phyloP scores from a whole-genome alignment of 2,113 vertebrate genomes.

The Nematolebias whitei region DNA sequence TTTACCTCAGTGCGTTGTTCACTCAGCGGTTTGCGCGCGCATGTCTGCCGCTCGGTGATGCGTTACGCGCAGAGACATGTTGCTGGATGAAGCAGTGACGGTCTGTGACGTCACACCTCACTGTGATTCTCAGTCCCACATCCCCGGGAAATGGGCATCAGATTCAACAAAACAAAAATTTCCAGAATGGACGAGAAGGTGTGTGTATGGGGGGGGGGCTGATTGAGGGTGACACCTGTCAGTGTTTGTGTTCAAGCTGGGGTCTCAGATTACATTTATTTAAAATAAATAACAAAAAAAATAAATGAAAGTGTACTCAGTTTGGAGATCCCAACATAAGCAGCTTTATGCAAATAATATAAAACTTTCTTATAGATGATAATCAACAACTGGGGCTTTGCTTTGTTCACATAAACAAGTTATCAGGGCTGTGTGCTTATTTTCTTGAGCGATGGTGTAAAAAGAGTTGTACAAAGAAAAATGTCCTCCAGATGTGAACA shows the following conservation, averaged over 20 bases:
- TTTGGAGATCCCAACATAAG: too few species aligned
- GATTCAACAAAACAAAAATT: not conserved
- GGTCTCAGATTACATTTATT: too few species aligned
- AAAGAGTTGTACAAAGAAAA: too few species aligned
- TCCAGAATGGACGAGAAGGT: conserved; percentile 12
- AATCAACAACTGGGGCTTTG: too few species aligned
- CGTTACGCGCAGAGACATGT: not conserved
- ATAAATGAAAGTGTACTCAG: too few species aligned
- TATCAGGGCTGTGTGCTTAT: too few species aligned
- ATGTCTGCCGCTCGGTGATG: not conserved
- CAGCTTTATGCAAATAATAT: too few species aligned
- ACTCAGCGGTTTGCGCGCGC: conserved; percentile 10
- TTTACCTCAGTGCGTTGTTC: conserved; percentile 15
- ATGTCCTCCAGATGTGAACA: too few species aligned
- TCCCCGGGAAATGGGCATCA: not conserved
- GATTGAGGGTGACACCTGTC: conserved; percentile 34
- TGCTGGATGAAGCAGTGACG: conserved; percentile 2
- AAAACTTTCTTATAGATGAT: too few species aligned
- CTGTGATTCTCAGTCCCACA: not conserved
- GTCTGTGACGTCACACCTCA: not conserved
- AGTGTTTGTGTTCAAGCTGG: conserved; percentile 57
- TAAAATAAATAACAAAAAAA: too few species aligned
- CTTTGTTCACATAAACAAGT: too few species aligned
- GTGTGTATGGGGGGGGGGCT: conserved; percentile 27
- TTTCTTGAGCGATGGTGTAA: too few species aligned